phyloP scores from a whole-genome alignment of 2,888 invertebrate genomes.

The Megastigmus dorsalis region DNA sequence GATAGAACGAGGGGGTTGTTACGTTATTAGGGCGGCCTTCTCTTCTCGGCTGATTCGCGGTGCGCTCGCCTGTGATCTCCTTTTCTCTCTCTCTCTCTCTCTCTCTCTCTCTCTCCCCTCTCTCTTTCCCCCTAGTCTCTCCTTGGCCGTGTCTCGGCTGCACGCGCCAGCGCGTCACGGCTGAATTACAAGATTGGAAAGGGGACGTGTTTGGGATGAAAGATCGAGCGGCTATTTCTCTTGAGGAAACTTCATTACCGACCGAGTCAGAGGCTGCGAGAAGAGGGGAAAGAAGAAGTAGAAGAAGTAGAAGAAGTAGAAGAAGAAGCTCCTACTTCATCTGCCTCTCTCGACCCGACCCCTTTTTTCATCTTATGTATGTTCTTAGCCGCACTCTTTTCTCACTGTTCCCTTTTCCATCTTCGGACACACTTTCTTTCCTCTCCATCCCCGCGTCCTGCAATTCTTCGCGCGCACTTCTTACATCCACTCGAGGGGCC shows the following conservation, averaged over 20 bases:
- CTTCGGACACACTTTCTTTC: not conserved
- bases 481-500: not conserved
- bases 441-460: too few relatives aligned
- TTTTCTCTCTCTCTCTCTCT: not conserved
- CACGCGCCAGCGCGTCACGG: constrained; percentile 22
- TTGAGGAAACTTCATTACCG: constrained; percentile 51
- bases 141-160: not conserved
- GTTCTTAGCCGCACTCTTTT: too few relatives aligned
- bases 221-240: constrained; percentile 45
- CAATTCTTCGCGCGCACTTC: not conserved
- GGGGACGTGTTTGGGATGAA: constrained; percentile 51
- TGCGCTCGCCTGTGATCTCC: not conserved
- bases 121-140: not conserved
- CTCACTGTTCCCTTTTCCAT: not conserved
- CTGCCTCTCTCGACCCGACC: not conserved
- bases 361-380: constrained; percentile 22
- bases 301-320: not conserved
- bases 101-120: not conserved
- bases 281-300: not conserved
- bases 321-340: not conserved
- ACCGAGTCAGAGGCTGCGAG: not conserved
- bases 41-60: constrained; percentile 20
- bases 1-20: constrained; percentile 30
- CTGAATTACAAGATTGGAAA: constrained; percentile 53
- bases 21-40: constrained; percentile 41